Base-by-base conservation (phyloP, 2,888 invertebrate species). In the Eumacrocentrus americanus region DNA sequence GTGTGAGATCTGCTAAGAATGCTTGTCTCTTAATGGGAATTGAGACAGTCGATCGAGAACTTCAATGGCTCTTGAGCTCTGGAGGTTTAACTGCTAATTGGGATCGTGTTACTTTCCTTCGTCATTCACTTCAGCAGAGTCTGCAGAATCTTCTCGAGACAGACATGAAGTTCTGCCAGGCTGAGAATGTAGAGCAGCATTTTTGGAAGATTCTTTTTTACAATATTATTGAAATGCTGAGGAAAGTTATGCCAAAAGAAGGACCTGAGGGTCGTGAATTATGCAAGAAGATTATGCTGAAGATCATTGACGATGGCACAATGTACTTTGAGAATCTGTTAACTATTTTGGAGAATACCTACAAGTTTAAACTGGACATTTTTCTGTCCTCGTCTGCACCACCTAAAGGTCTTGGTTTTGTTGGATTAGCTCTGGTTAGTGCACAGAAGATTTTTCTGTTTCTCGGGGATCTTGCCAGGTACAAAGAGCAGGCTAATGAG, bases 181-280 rank as follows among this genome's bases (percentile, higher is more conserved):
- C 89, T 40, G 91, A 93, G 74, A 94, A 94, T 76, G 88, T 94
- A 6, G 96, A 96, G 74, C 91, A 92, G 72, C 89, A 91, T 75
- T 89, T 96, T 79, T 96, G 96, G 96, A 95, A 94, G 81, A 87
- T 94, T 63, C 84, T 94, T 2, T 96, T 91, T 79, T 91, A 96
- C 77, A 91, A 91, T 77, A 89, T 94, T 64, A 93, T 95, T 67
- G 95, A 95, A 81, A 84, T 89, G 68, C 83, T 94, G 69, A 85
- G 93, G 67, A 91, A 90, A 77, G 86, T 85, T 65, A 86, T 89
- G 73, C 61, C 76, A 2, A 79, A 77, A 53, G 83, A 89, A 72
- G 85, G 87, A 69, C 77, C 85, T 0, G 84, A 87, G 0, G 85
- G 87, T 62, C 88, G 88, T 64, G 85, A 87, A 12, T 84, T 87